Base-by-base conservation (phyloP, 2,797 vertebrate genomes). In the Heliangelus exortis region DNA sequence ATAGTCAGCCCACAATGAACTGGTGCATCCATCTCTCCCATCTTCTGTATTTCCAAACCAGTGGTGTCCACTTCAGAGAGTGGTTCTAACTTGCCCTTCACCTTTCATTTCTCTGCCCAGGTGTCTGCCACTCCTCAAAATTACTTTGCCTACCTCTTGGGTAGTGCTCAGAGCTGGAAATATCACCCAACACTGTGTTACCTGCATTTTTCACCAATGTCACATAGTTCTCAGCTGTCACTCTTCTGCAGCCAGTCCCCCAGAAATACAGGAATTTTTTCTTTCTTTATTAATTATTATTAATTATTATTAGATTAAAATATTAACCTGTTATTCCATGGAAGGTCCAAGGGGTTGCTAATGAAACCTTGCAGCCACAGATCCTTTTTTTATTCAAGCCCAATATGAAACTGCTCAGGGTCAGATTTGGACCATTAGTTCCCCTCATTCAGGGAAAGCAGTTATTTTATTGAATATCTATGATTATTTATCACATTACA, bases 141-240 rank as follows among this genome's bases (percentile, higher is more conserved):
- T 41, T 29, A 10, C 21, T 76, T 50, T 59, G 80, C 4, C n/a
- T 67, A 6, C 39, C 22, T 84, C 28, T 61, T 58, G 33, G 14
- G 14, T 28, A 20, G 39, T 1, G 7, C 41, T 87, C 21, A 68
- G 57, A 57, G 41, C 23, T 67, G 36, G 41, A 28, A 68, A 2
- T 5, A 21, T 31, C 41, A 33, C 41, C 33, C 36, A 41, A 6
- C 1, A 0, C 10, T 22, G 2, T 16, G 25, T 33, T 47, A 36
- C 41, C 45, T 54, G 31, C 36, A 20, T 68, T 84, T 67, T 72
- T 71, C 50, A n/a, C 12, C 50, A 29, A 3, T 65, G 69, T 18
- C 31, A 23, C 3, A 4, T 7, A 10, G 45, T 41, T 48, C 78
- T 82, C 36, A 68, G 13, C 5, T 36, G 41, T 33, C 28, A 19